A percentile compares a stretch with the other conserved stretches of the same genome.
Evolutionary conservation across 2,888 invertebrate genomes (phyloP).

Genomic region (Abscondita cerata): DNA sequence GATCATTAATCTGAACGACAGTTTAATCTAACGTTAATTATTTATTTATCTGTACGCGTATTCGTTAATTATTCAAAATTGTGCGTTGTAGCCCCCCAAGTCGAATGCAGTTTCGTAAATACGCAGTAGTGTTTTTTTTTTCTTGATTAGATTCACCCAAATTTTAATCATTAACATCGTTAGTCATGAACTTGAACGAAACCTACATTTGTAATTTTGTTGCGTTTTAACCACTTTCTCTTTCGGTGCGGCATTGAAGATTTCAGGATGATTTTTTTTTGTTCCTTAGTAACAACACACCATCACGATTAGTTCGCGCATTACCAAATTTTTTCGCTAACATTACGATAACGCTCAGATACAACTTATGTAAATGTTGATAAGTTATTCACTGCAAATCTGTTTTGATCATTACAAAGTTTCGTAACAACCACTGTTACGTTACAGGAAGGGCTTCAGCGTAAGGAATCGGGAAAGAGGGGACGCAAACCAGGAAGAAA

Average conservation of each 20-base stretch:
- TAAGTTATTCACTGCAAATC: conserved; percentile 1
- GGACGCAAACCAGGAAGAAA: conserved; percentile 90
- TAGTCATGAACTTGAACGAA: conserved; percentile 18
- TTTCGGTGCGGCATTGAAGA: conserved; percentile 16
- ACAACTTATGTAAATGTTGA: neutral
- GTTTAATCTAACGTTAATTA: too few relatives aligned
- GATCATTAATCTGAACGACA: too few relatives aligned
- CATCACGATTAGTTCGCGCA: too few relatives aligned
- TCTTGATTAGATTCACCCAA: conserved; percentile 1
- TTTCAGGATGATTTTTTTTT: too few relatives aligned
- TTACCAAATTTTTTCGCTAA: neutral
- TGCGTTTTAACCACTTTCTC: conserved; percentile 18
- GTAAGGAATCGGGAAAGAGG: conserved; percentile 84
- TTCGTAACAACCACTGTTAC: neutral
- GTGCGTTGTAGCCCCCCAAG: neutral
- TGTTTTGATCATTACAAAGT: conserved; percentile 28
- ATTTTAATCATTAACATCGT: conserved; percentile 2
- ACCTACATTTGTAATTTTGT: neutral
- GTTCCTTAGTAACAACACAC: too few relatives aligned
- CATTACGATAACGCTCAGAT: conserved; percentile 2
- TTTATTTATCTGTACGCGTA: too few relatives aligned
- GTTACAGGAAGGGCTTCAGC: conserved; percentile 66
- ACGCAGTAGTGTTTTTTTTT: neutral
- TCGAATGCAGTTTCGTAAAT: neutral
- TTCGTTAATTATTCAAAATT: neutral